Conservation (phyloP, 2,888 invertebrate species). For the Drosophila koepferae region DNA sequence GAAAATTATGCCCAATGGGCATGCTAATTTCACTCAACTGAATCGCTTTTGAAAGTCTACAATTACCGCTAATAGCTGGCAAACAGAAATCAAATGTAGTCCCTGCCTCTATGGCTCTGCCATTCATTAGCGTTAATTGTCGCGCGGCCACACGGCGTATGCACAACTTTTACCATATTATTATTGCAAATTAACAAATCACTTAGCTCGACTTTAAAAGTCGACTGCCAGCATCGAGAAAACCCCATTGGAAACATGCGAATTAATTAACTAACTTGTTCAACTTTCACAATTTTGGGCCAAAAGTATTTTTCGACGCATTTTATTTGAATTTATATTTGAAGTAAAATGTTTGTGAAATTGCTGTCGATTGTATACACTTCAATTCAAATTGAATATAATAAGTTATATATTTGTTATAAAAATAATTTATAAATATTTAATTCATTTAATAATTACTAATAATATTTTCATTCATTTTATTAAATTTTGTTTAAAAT, state of each 20-base stretch:
- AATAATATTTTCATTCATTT: too few species aligned
- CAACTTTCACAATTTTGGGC: slow-evolving; percentile 65
- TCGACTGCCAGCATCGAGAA: not conserved
- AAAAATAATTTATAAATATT: not conserved
- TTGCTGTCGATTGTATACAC: slow-evolving; percentile 3
- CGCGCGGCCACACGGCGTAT: slow-evolving; percentile 46
- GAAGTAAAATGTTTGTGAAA: not conserved
- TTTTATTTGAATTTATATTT: slow-evolving; percentile 56
- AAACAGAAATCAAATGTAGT: slow-evolving; percentile 59
- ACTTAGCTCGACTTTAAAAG: slow-evolving; percentile 53
- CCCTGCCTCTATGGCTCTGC: slow-evolving; percentile 8
- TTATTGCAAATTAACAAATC: slow-evolving; percentile 73
- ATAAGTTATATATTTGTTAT: not conserved
- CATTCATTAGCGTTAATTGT: slow-evolving; percentile 71
- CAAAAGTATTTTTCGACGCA: slow-evolving; percentile 41
- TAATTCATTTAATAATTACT: too few species aligned
- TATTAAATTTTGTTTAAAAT: too few species aligned
- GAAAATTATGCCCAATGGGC: slow-evolving; percentile 73
- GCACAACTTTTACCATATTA: slow-evolving; percentile 52
- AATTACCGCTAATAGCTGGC: slow-evolving; percentile 73
- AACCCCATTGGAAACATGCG: slow-evolving; percentile 47
- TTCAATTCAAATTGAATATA: not conserved
- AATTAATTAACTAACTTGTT: slow-evolving; percentile 74
- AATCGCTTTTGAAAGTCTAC: slow-evolving; percentile 69
- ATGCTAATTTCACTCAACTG: slow-evolving; percentile 73